Conservation (phyloP, 2,113 vertebrate species). For the Chaetops frenatus region DNA sequence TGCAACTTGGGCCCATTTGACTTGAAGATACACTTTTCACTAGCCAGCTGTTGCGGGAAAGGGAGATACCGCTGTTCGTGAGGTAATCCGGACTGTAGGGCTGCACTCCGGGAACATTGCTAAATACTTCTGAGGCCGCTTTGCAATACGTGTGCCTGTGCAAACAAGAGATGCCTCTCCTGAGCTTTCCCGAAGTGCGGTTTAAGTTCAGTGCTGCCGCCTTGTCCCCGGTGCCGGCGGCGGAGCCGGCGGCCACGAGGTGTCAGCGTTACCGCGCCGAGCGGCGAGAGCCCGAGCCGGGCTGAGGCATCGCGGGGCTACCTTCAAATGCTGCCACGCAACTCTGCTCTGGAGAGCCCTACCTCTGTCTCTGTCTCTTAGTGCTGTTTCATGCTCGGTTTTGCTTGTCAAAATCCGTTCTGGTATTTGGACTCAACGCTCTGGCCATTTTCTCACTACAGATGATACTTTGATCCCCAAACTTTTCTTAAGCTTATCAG, state of each 20-base stretch:
- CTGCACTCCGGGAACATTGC: fast-evolving
- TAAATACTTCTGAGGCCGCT: fast-evolving
- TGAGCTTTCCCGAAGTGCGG: fast-evolving
- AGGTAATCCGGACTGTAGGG: background rate
- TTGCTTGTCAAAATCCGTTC: background rate
- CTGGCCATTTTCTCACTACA: background rate
- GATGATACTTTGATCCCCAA: background rate
- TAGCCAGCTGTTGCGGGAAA: fast-evolving
- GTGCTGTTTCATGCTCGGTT: fast-evolving
- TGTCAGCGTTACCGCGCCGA: constrained; percentile 46
- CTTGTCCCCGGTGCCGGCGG: background rate
- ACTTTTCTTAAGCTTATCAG: background rate
- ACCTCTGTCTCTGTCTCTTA: fast-evolving
- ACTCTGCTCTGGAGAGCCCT: fast-evolving
- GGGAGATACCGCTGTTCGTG: background rate
- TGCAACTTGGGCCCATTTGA: background rate
- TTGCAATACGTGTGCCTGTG: background rate
- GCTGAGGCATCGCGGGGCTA: fast-evolving
- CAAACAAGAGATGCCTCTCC: fast-evolving
- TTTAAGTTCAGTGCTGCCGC: fast-evolving
- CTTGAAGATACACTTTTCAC: background rate
- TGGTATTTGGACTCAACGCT: background rate
- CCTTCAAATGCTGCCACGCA: fast-evolving
- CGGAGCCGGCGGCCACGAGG: constrained; percentile 1
- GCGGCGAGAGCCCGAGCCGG: fast-evolving